Evolutionary conservation across 2,113 vertebrate species (phyloP).

Genomic region (Gallinago jamesoni): DNA sequence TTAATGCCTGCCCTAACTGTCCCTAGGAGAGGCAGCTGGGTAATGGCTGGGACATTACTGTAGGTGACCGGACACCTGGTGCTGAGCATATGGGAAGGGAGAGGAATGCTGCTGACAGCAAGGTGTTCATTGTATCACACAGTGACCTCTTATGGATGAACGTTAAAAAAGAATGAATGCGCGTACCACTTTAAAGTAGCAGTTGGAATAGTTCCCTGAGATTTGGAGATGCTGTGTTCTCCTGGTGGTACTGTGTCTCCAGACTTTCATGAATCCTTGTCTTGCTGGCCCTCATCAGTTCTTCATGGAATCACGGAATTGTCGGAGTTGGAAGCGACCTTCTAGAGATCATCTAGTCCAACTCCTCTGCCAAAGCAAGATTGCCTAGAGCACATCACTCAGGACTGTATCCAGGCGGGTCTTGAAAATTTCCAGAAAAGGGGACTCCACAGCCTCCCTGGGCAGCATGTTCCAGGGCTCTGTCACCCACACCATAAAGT

Average conservation of each 20-base stretch:
- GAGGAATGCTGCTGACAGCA: background rate
- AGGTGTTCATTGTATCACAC: background rate
- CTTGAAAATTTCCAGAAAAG: too few species aligned
- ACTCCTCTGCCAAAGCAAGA: too few species aligned
- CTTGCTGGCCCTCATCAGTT: background rate
- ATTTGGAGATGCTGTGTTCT: background rate
- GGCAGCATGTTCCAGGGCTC: too few species aligned
- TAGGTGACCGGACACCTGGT: background rate
- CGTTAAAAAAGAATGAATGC: background rate
- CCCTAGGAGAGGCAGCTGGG: background rate
- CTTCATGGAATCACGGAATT: background rate
- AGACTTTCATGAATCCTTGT: background rate
- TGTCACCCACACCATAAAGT: too few species aligned
- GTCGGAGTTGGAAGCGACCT: too few species aligned
- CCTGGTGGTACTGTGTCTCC: background rate
- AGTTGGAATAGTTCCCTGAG: background rate
- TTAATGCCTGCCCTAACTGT: background rate
- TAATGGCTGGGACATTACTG: background rate
- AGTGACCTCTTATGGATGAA: background rate
- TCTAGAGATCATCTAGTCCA: too few species aligned
- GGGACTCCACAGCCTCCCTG: too few species aligned
- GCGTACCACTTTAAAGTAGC: background rate
- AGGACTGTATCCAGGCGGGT: too few species aligned
- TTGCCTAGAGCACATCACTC: too few species aligned
- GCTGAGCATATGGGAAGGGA: background rate